phyloP scores from a whole-genome alignment of 1,140 invertebrate species.

The Polypedilum vanderplanki region DNA sequence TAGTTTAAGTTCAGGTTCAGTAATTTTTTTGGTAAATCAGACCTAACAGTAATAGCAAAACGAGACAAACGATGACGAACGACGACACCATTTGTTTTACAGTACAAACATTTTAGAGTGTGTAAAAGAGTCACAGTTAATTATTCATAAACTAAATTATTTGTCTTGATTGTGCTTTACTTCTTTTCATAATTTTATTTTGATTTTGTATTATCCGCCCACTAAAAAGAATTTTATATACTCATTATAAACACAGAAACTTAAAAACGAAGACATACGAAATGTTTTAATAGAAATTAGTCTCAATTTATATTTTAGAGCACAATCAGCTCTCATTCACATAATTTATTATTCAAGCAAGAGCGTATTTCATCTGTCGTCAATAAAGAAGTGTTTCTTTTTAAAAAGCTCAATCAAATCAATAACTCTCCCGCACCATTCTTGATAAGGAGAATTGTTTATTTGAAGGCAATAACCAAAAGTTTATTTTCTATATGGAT shows the following conservation, averaged over 20 bases:
- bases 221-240: not conserved
- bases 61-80: not conserved
- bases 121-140: not conserved
- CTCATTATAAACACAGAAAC: not conserved
- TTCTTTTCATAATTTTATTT: not conserved
- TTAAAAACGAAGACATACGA: not conserved
- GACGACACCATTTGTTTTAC: not conserved
- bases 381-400: not conserved
- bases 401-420: not conserved
- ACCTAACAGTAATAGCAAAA: not conserved
- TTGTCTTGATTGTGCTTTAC: not conserved
- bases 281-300: not conserved
- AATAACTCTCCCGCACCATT: not conserved
- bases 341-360: not conserved
- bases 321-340: not conserved
- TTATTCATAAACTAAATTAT: not conserved
- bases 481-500: not conserved
- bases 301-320: not conserved
- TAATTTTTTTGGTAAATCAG: not conserved
- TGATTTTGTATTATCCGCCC: not conserved
- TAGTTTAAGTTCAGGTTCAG: constrained; percentile 4
- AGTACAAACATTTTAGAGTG: not conserved
- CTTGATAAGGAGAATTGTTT: not conserved
- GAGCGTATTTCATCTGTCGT: not conserved
- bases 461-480: not conserved